Percentiles rank a stretch among this genome's conserved stretches.
Conservation (phyloP, 2,113 vertebrate genomes). For the Ursus arctos region DNA sequence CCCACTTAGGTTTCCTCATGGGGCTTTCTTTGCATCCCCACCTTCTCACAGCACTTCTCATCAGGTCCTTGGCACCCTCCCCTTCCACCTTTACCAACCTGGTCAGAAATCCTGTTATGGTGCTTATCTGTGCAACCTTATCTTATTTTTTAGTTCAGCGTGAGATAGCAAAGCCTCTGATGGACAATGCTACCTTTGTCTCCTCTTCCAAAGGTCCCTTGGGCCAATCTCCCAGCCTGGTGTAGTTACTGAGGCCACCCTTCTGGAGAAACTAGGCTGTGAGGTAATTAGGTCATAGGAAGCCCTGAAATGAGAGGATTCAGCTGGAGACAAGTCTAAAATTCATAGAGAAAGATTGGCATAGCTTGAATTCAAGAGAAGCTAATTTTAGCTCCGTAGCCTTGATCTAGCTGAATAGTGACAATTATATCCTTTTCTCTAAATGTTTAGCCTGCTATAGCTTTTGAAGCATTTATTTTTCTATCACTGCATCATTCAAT, state of each 20-base stretch:
- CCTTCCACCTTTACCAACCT: not conserved
- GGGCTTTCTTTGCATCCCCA: not conserved
- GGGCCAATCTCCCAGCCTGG: conserved; percentile 11
- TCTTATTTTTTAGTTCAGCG: not conserved
- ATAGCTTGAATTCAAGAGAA: not conserved
- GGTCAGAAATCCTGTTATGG: not conserved
- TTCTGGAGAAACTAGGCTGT: conserved; percentile 23
- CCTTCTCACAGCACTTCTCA: not conserved
- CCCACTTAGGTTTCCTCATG: not conserved
- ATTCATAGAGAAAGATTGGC: conserved; percentile 65
- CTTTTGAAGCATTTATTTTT: conserved; percentile 82
- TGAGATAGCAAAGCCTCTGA: conserved; percentile 19
- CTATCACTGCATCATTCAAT: conserved; percentile 82
- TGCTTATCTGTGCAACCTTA: not conserved
- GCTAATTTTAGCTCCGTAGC: conserved; percentile 60
- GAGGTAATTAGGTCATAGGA: conserved; percentile 71
- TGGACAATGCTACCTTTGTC: conserved; percentile 50
- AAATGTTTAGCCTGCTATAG: conserved; percentile 42
- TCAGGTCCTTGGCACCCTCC: not conserved
- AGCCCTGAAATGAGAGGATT: not conserved
- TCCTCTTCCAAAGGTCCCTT: conserved; percentile 33
- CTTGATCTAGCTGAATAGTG: conserved; percentile 56
- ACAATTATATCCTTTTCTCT: conserved; percentile 70
- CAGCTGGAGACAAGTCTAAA: conserved; percentile 38
- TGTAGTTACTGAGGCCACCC: not conserved